These are phyloP conservation scores for Cynocephalus volans DNA, from an alignment of 2,113 vertebrate species.

Conservation along the genomic window DNA sequence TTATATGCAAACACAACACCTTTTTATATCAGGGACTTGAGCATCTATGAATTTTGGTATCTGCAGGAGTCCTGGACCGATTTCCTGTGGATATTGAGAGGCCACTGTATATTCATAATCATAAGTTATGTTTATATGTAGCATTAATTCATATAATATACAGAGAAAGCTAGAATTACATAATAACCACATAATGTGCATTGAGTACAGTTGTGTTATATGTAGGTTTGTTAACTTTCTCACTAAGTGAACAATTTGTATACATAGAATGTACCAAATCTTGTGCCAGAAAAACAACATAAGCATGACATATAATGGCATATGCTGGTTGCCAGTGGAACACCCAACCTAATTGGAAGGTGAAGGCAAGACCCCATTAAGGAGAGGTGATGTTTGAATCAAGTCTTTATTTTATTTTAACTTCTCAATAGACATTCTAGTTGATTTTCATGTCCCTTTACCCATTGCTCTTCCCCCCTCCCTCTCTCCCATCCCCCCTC, in stretches of 20 bases:
- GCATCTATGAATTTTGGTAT: no score
- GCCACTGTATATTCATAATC: neutral
- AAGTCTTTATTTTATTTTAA: neutral
- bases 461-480: no score
- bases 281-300: neutral
- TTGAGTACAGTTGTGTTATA: neutral
- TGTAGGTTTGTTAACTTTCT: neutral
- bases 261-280: neutral
- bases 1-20: no score
- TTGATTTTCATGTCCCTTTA: no score
- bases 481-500: no score
- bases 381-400: neutral
- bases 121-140: neutral
- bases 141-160: neutral
- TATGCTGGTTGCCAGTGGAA: neutral
- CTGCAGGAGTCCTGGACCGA: no score
- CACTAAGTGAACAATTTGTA: neutral
- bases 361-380: neutral
- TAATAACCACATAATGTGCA: neutral
- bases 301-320: neutral
- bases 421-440: no score
- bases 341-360: neutral
- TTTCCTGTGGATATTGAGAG: no score
- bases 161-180: neutral
- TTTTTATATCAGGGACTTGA: no score